Evolutionary conservation across 2,888 invertebrate genomes (phyloP), one percentile per base, ranked within the genome.

Genomic region (Lymantria monacha): DNA sequence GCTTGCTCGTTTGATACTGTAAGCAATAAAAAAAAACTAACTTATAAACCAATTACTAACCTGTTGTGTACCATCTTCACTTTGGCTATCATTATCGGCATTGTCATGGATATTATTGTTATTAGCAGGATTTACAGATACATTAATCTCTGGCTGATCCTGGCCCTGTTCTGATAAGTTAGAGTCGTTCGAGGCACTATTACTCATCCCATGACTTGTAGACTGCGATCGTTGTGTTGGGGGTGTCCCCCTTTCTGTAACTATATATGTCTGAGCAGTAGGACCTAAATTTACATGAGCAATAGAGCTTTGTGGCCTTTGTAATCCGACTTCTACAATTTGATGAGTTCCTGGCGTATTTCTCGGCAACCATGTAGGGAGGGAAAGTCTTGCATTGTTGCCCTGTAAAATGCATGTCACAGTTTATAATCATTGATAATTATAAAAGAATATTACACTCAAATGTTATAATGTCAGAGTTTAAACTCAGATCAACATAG

Each of bases 71-170:
- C 88, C 88, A 73, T 90, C 90, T 51, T 91, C 91, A 75, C 91
- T 90, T 58, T 87, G 85, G 51, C 86, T 89, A 33, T 90, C 90
- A 76, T 86, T 88, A 56, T 90, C 91, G 30, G 75, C 78, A 69
- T 85, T 86, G 53, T 89, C 88, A 75, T 87, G 81, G 48, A 87
- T 86, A 57, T 91, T 89, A 57, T 90, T 90, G 53, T 89, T 90
- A 57, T 89, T 90, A 2, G 87, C 80, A 0, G 89, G 88, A 62
- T 90, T 90, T 22, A 87, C 84, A 0, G 89, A 87, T 5, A 83
- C 80, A 72, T 87, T 88, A 46, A 87, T 84, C 51, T 89, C 89
- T 0, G 74, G 76, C 9, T 79, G 74, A 31, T 83, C 83, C n/a
- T 66, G 76, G 2, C 55, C 74, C 33, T 74, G 80, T 9, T 85